Base-by-base conservation (phyloP, 2,888 invertebrate species). In the Apodemia hepburni region DNA sequence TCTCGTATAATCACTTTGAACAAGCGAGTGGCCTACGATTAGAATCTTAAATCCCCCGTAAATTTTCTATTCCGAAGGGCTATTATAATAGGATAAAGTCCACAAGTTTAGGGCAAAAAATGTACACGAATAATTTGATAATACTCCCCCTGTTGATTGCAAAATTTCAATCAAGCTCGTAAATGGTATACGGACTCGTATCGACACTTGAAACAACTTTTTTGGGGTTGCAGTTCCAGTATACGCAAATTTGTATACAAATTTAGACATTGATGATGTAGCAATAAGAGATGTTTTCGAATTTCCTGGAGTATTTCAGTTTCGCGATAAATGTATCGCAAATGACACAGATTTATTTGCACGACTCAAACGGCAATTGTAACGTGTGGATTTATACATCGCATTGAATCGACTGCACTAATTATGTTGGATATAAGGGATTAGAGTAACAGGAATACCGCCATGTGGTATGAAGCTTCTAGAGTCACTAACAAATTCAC, bases 111-210 rank as follows among this genome's bases (percentile, higher is more conserved):
- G 83, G 81, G 81, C 75, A 78, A 85, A 88, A 89, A 86, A 86
- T 87, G 82, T 88, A 89, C 81, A 87, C 80, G 80, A 87, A 90
- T 90, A 90, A 91, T 89, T 90, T 84, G 84, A 88, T 87, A 85
- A 87, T 82, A 79, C 84, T 83, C 86, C 87, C 88, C 88, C 81
- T 83, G 85, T 85, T 89, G 88, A 89, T 90, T 90, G 90, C 89
- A 71, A 91, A 90, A 90, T 90, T 91, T 90, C 90, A 90, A 90
- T 91, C 90, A 90, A 85, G 79, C 83, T 79, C 82, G 86, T 88
- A 89, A 90, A 89, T 88, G 87, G 90, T 86, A 77, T 83, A 87
- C 87, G 81, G 82, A 81, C 82, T 84, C 83, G 82, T 77, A 87
- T 87, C 87, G 87, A 87, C 87, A 89, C 86, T 86, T 84, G 75